Conservation (phyloP, 2,797 vertebrate species). For the Premnoplex brunnescens region DNA sequence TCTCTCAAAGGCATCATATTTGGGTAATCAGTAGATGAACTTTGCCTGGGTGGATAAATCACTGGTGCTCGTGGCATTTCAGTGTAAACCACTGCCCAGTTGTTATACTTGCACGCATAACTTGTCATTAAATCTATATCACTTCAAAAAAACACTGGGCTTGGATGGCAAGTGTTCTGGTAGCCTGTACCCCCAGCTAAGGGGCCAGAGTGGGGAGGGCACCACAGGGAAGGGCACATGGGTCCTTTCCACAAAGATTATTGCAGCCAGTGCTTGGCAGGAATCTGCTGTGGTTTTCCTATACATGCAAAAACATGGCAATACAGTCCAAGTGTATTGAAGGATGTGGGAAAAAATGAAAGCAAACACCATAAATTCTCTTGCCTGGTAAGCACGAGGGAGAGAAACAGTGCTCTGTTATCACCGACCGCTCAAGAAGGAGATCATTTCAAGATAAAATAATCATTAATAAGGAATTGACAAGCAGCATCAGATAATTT, state of each 20-base stretch:
- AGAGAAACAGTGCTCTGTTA: neutral
- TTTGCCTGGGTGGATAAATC: neutral
- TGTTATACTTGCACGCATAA: neutral
- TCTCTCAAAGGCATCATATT: constrained; percentile 25
- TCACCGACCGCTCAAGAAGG: neutral
- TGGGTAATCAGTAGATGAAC: neutral
- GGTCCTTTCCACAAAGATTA: neutral
- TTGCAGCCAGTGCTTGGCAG: neutral
- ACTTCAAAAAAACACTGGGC: neutral
- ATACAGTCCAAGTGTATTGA: neutral
- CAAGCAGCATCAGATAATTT: neutral
- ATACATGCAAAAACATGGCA: neutral
- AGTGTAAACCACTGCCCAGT: neutral
- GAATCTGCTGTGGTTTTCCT: neutral
- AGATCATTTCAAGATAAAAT: neutral
- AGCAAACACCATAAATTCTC: neutral
- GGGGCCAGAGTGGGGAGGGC: neutral
- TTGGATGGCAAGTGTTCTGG: neutral
- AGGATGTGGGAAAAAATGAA: neutral
- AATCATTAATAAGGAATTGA: neutral
- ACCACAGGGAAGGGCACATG: neutral
- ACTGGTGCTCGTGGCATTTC: neutral
- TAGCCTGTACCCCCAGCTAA: neutral
- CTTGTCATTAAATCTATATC: neutral
- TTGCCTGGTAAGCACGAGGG: neutral